Evolutionary conservation across 1,140 invertebrate genomes (phyloP).

Genomic region (Heliconius hermathena): DNA sequence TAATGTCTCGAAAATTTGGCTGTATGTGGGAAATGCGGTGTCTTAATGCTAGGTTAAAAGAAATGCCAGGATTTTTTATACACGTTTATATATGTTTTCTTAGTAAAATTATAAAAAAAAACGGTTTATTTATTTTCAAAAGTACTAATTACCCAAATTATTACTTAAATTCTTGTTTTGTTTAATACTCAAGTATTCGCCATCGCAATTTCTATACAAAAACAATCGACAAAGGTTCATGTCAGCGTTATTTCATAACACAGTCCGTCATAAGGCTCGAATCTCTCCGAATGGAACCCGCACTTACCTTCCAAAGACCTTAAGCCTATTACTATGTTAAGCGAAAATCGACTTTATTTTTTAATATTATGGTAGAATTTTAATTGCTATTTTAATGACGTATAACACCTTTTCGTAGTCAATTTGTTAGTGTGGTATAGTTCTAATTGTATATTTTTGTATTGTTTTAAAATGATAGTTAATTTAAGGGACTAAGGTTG

Average conservation of each 20-base stretch:
- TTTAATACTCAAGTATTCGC: slow-evolving; percentile 12
- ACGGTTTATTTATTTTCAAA: too few species aligned
- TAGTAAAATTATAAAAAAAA: too few species aligned
- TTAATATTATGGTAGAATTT: not conserved
- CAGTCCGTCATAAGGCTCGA: slow-evolving; percentile 74
- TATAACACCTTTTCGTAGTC: slow-evolving; percentile 48
- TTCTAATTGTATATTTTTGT: slow-evolving; percentile 39
- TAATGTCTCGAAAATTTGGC: too few species aligned
- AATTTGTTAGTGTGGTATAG: slow-evolving; percentile 51
- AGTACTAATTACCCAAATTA: too few species aligned
- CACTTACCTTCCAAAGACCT: not conserved
- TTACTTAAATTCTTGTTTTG: not conserved
- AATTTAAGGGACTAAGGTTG: slow-evolving; percentile 17
- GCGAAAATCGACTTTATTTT: not conserved
- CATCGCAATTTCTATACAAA: slow-evolving; percentile 51
- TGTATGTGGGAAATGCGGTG: too few species aligned
- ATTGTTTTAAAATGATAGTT: slow-evolving; percentile 37
- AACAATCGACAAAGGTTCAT: slow-evolving; percentile 62
- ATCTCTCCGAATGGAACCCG: slow-evolving; percentile 71
- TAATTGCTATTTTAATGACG: not conserved
- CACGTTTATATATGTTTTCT: too few species aligned
- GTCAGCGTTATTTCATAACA: slow-evolving; percentile 75
- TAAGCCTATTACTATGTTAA: not conserved
- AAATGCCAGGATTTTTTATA: too few species aligned
- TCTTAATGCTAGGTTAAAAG: too few species aligned